Base-by-base conservation (phyloP, 2,797 vertebrate genomes). In the Kryptolebias ocellatus region DNA sequence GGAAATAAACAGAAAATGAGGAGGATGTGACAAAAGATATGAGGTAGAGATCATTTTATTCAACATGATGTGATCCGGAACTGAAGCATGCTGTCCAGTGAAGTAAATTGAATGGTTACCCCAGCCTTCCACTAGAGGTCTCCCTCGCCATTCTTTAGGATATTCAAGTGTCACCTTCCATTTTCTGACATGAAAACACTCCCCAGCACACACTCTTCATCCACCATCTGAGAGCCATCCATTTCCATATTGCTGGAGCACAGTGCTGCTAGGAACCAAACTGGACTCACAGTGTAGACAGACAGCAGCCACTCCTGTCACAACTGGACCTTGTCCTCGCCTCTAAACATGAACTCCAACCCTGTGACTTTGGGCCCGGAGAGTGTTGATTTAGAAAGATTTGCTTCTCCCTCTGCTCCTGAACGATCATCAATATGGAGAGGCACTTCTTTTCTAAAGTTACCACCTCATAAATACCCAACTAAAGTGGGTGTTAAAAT, bases 121-220 rank as follows among this genome's bases (percentile, higher is more conserved):
- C 14, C 59, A 16, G 18, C 28, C 28, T 31, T 69, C 90, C 94
- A 92, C 92, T 88, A 93, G 93, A 93, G 92, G 93, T 82, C 92
- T 88, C 88, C 83, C 89, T 91, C 73, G 83, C 65, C 82, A 88
- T 88, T 89, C 86, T 64, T 31, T 75, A 64, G 27, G 55, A 65
- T 4, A 20, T 24, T 20, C 15, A 24, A 29, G 55, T 64, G 55
- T 74, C 69, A 68, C 57, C 86, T 88, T 85, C 81, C 84, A 90
- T 90, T 89, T 91, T 87, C 88, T 88, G 72, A 74, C 59, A 70
- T 54, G 57, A 79, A 78, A 85, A 74, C 70, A 59, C 71, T 87
- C 52, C 61, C 39, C 50, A 66, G 46, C 75, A 74, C 62, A 51
- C 37, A 61, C 52, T 75, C 69, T 39, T 74, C 58, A 56, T 76